A percentile compares a stretch with the other conserved stretches of the same genome.
Evolutionary conservation across 1,140 invertebrate genomes (phyloP).

Genomic region (Drosophila subpulchrella): DNA sequence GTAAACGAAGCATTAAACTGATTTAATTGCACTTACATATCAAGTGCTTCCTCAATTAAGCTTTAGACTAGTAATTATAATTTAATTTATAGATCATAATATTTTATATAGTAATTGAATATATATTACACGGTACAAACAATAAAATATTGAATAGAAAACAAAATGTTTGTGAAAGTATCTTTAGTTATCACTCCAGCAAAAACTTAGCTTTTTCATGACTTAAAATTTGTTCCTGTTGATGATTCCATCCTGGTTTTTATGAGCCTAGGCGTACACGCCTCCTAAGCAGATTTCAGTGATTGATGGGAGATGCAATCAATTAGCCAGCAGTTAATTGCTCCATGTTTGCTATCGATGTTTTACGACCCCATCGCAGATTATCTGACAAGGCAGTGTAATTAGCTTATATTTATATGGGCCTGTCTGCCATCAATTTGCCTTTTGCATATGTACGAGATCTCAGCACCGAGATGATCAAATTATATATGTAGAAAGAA

Average conservation of each 20-base stretch:
- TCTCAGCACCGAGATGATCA: background rate
- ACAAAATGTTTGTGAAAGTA: too few species aligned
- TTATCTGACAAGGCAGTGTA: conserved; percentile 8
- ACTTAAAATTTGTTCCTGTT: too few species aligned
- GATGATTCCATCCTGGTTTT: background rate
- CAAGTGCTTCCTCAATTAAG: conserved; percentile 7
- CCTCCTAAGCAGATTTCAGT: background rate
- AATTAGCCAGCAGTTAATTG: conserved; percentile 32
- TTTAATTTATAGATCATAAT: background rate
- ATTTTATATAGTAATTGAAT: background rate
- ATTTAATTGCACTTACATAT: background rate
- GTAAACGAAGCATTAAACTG: background rate
- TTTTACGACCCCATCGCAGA: conserved; percentile 27
- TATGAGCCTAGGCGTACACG: background rate
- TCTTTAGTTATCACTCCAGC: too few species aligned
- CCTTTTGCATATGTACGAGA: conserved; percentile 19
- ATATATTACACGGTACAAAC: too few species aligned
- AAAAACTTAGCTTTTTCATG: too few species aligned
- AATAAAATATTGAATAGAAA: too few species aligned
- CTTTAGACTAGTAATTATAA: background rate
- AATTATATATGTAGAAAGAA: background rate
- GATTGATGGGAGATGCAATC: conserved; percentile 34
- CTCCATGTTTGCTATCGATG: too few species aligned
- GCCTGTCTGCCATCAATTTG: conserved; percentile 43
- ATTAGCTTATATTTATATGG: conserved; percentile 48